phyloP scores from a whole-genome alignment of 2,797 vertebrate genomes.

The Columba guinea region DNA sequence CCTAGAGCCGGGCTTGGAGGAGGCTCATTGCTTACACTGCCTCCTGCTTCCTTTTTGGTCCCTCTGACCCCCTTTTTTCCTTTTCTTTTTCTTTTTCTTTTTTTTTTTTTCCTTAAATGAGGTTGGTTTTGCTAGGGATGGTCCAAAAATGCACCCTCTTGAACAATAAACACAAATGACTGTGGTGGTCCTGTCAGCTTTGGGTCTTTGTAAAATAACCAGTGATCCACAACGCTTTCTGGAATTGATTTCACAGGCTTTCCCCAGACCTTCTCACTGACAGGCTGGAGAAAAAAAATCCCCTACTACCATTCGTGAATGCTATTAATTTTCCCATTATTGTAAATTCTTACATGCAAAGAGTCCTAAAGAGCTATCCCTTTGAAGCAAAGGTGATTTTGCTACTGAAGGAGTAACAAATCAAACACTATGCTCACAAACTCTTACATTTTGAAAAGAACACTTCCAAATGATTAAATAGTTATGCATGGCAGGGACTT shows the following conservation, averaged over 20 bases:
- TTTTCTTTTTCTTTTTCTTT: no score
- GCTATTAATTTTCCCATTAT: background rate
- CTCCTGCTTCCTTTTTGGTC: background rate
- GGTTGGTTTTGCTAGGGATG: slow-evolving; percentile 69
- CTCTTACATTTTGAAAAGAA: slow-evolving; percentile 70
- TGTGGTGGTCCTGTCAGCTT: slow-evolving; percentile 86
- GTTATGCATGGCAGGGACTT: slow-evolving; percentile 60
- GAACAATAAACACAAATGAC: slow-evolving; percentile 86
- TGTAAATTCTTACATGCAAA: slow-evolving; percentile 6
- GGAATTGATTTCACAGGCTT: slow-evolving; percentile 73
- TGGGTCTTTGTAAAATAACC: slow-evolving; percentile 80
- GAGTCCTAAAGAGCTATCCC: background rate
- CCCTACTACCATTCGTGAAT: background rate
- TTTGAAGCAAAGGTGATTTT: slow-evolving; percentile 15
- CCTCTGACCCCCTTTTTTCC: background rate
- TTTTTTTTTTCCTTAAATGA: background rate
- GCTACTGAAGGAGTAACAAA: slow-evolving; percentile 56
- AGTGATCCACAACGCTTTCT: slow-evolving; percentile 77
- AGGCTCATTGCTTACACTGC: slow-evolving; percentile 68
- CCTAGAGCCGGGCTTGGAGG: background rate
- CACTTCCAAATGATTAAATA: slow-evolving; percentile 74
- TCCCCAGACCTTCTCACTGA: background rate
- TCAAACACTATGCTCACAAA: slow-evolving; percentile 70
- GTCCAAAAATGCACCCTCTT: slow-evolving; percentile 78
- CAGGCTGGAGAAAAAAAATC: slow-evolving; percentile 16